A percentile compares a stretch with the other conserved stretches of the same genome.
phyloP scores from a whole-genome alignment of 2,797 vertebrate genomes.

The Scyliorhinus canicula region DNA sequence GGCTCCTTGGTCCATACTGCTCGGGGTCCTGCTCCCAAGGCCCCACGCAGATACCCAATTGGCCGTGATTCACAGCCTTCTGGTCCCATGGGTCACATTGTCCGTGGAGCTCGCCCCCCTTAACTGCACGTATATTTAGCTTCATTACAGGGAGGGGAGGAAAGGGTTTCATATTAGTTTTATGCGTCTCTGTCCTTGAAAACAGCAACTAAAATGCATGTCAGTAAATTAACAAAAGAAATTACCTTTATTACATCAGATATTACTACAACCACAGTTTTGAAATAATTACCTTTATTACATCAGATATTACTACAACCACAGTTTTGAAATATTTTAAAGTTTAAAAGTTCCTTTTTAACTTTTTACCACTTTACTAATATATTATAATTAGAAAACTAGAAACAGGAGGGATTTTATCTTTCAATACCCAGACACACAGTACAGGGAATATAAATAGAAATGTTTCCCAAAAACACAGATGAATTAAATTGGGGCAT shows the following conservation, averaged over 20 bases:
- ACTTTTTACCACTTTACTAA: neutral
- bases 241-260: neutral
- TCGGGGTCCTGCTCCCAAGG: too few species aligned
- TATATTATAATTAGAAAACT: neutral
- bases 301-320: too few species aligned
- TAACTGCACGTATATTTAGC: too few species aligned
- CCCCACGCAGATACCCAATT: too few species aligned
- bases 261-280: neutral
- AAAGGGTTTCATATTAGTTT: neutral
- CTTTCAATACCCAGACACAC: neutral
- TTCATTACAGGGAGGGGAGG: neutral
- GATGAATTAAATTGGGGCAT: neutral
- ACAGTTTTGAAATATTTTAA: neutral
- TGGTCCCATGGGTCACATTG: too few species aligned
- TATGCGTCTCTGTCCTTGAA: neutral
- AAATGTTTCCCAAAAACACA: neutral
- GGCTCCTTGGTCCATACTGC: too few species aligned
- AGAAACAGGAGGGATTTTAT: neutral
- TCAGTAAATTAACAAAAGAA: neutral
- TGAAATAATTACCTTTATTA: too few species aligned
- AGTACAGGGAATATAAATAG: neutral
- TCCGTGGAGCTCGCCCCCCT: too few species aligned
- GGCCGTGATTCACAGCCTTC: too few species aligned
- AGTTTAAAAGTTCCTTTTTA: neutral
- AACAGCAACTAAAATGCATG: neutral